Conservation (phyloP, 2,113 vertebrate species). For the Argyrosomus japonicus region DNA sequence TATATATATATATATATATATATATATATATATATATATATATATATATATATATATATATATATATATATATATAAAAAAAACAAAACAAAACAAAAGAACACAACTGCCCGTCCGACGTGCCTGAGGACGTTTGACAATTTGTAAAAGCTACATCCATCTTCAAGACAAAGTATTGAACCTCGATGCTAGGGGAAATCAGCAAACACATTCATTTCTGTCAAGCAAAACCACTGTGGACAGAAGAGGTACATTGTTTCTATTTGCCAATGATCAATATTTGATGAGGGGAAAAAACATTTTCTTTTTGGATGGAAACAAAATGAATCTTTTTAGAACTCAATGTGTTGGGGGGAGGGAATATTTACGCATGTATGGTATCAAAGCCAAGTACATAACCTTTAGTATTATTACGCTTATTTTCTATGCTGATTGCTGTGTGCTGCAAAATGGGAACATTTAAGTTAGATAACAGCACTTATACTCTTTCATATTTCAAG, state of each 20-base stretch:
- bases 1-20: no score
- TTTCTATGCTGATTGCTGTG: not conserved
- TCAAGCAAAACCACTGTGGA: slow-evolving; percentile 62
- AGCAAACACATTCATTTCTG: slow-evolving; percentile 72
- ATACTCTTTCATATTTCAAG: not conserved
- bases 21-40: no score
- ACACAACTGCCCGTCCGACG: slow-evolving; percentile 29
- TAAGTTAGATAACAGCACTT: slow-evolving; percentile 14
- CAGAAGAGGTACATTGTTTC: slow-evolving; percentile 58
- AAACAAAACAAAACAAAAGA: slow-evolving; percentile 9
- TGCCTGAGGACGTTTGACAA: slow-evolving; percentile 67
- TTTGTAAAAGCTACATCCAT: slow-evolving; percentile 76
- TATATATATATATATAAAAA: no score
- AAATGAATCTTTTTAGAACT: slow-evolving; percentile 25
- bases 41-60: no score
- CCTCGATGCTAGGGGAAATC: slow-evolving; percentile 59
- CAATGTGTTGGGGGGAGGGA: not conserved
- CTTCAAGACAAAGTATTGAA: slow-evolving; percentile 75
- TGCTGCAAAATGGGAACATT: slow-evolving; percentile 8
- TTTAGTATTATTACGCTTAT: not conserved
- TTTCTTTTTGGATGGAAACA: slow-evolving; percentile 18
- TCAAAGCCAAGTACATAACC: slow-evolving; percentile 15
- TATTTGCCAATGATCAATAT: slow-evolving; percentile 70
- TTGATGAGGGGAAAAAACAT: slow-evolving; percentile 58
- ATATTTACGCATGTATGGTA: slow-evolving; percentile 1